Percentiles rank a stretch among this genome's conserved stretches.
phyloP scores from a whole-genome alignment of 2,797 vertebrate species.

The Mareca penelope region DNA sequence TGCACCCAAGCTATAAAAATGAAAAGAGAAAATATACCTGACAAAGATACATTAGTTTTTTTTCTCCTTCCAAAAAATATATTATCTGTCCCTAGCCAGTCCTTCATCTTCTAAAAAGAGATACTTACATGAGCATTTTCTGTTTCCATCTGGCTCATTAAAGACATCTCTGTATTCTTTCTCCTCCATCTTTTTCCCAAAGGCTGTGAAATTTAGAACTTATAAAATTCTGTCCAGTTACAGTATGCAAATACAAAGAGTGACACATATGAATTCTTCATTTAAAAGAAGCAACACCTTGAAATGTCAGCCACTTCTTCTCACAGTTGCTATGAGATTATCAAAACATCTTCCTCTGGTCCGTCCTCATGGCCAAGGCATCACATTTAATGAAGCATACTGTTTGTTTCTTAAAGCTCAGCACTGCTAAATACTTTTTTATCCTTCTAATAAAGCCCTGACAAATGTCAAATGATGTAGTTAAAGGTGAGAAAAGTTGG shows the following conservation, averaged over 20 bases:
- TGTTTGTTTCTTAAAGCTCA: background rate
- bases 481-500: background rate
- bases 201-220: background rate
- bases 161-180: background rate
- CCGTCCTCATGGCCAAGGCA: background rate
- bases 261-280: background rate
- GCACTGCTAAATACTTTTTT: background rate
- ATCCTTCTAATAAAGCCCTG: background rate
- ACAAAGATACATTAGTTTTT: background rate
- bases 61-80: background rate
- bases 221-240: background rate
- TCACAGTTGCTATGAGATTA: background rate
- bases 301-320: background rate
- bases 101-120: background rate
- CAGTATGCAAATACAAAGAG: background rate
- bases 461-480: background rate
- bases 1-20: background rate
- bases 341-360: background rate
- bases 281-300: background rate
- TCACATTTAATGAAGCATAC: background rate
- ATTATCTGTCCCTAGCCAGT: background rate
- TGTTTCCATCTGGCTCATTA: background rate
- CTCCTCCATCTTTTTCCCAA: background rate
- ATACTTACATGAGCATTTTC: rapidly evolving
- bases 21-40: background rate